Evolutionary conservation across 2,113 vertebrate genomes (phyloP), one percentile per base, ranked within the genome.

Genomic region (Trinectes maculatus): DNA sequence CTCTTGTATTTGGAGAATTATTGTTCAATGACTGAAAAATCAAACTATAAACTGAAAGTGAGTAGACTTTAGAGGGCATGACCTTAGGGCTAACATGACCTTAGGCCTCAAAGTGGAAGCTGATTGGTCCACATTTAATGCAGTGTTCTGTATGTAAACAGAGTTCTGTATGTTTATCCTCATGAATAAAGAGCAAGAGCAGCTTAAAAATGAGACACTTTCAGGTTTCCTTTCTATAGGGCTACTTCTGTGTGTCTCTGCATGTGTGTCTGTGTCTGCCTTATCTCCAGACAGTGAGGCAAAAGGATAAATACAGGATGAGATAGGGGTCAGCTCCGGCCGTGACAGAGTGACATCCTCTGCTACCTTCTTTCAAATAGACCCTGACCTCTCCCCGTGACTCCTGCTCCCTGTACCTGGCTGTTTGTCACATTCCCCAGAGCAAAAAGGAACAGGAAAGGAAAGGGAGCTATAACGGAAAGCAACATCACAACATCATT

Each of bases 281-380:
- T n/a, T n/a, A 51, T 65, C 42, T 68, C 53, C 11, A 46, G 60
- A 73, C 36, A 46, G 25, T 53, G 47, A 60, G 34, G 58, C 34
- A 64, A 60, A 47, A 82, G 60, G 67, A 79, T 73, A 58, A 85
- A 69, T 37, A 69, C 42, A 18, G 34, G 44, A 66, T 71, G 61
- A 77, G 80, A 65, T 47, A 24, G 80, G 79, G 87, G 85, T 86
- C 75, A 67, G 53, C 36, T 34, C 15, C 47, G 12, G 59, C 37
- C 15, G 46, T 16, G 59, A 79, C 77, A 51, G 34, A 46, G 26
- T 56, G 51, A 77, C 84, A 73, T 76, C 53, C 22, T 68, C 55
- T 44, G 58, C 55, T 71, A 60, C 74, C 52, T 55, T 29, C 57
- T 74, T 58, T 74, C 74, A 66, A 39, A 77, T 12, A 78, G 16